Base-by-base conservation (phyloP, 2,797 vertebrate species). In the Urophycis tenuis region DNA sequence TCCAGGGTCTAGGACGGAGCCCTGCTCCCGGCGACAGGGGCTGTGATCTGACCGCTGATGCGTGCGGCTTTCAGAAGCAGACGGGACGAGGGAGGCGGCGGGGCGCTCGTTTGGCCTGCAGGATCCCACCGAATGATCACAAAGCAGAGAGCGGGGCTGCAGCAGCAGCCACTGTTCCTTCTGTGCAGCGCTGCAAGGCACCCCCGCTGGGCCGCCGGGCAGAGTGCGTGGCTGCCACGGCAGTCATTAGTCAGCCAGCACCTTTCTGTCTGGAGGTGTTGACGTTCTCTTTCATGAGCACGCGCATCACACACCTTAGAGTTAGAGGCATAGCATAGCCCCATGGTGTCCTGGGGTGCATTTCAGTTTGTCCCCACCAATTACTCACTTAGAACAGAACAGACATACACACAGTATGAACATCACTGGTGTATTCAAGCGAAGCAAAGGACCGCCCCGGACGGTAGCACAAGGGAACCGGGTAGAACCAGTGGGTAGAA, bases 1-100 rank as follows among this genome's bases (percentile, higher is more conserved):
- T 35, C 75, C 72, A 71, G 74, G 79, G 75, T 80, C 25, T 31
- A 11, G 36, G 36, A 70, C n/a, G 0, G 5, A 30, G 74, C 7
- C 33, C 19, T 33, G 39, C 7, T 25, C 71, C 34, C 31, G 19
- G 22, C 33, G n/a, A 35, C 45, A 49, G 64, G 33, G 15, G 45
- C 31, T 31, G 36, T 5, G 36, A 19, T 25, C 35, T 30, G 53
- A 34, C 1, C 22, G 60, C 33, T 33, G 35, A 32, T 14, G 31
- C 22, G 69, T 17, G 33, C 36, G 45, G 34, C 22, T 5, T 25
- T 25, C 12, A 72, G 75, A 53, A 32, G 74, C 67, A 72, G 29
- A 71, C 25, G 69, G 69, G 75, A 30, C 25, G 19, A 79, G 77
- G 60, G 60, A 29, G 25, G 60, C 60, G 3, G 25, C 53, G 25